These are phyloP conservation scores for Phanerotoma sp. DNA, from an alignment of 2,888 invertebrate species.

Conservation along the genomic window DNA sequence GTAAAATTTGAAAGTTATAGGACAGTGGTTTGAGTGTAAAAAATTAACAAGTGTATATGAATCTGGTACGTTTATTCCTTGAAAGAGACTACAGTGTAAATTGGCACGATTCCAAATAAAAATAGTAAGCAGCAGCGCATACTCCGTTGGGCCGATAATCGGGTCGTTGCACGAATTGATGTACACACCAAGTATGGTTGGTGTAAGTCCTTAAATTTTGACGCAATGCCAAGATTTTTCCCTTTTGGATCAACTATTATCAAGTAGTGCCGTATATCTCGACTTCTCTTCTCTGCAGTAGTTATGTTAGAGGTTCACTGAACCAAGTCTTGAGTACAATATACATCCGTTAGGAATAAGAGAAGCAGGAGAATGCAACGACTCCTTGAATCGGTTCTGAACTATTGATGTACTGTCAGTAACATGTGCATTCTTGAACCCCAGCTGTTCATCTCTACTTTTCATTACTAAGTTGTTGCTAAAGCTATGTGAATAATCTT, in stretches of 20 bases:
- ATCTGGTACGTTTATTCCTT: slow-evolving; percentile 1
- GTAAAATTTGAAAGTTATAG: no score
- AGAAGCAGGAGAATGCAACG: no score
- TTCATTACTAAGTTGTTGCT: no score
- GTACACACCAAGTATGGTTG: slow-evolving; percentile 37
- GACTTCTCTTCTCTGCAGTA: slow-evolving; percentile 9
- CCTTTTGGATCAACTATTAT: slow-evolving; percentile 22
- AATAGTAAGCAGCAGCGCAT: slow-evolving; percentile 29
- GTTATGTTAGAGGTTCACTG: neutral
- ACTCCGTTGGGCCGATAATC: slow-evolving; percentile 45
- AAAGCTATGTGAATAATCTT: no score
- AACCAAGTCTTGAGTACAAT: no score
- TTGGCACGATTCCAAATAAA: slow-evolving; percentile 44
- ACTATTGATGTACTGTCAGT: no score
- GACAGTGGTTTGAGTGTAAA: no score
- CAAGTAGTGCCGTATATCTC: slow-evolving; percentile 3
- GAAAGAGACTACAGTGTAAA: slow-evolving; percentile 28
- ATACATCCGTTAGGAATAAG: no score
- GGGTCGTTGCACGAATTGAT: slow-evolving; percentile 49
- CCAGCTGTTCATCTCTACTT: no score
- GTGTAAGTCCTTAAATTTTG: slow-evolving; percentile 43
- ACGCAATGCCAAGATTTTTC: slow-evolving; percentile 47
- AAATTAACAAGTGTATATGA: slow-evolving; percentile 3
- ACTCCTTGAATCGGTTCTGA: no score
- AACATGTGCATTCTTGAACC: no score